These are phyloP conservation scores for Nemopilema nomurai DNA, from an alignment of 30 jellyfish, hydroid and myxozoan species.

Conservation along the genomic window DNA sequence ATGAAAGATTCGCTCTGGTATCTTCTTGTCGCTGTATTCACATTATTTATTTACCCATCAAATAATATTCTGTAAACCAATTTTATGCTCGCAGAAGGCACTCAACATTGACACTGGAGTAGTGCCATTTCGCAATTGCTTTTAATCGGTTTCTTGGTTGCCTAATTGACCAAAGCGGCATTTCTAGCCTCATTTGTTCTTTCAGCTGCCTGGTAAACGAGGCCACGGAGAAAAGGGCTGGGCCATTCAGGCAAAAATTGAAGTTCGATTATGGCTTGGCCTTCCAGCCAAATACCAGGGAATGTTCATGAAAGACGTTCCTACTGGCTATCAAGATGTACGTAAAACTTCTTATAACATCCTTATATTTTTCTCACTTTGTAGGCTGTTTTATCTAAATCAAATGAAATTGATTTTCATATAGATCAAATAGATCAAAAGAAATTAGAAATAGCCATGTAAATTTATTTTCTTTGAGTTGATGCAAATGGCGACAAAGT, in stretches of 20 bases:
- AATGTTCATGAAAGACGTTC: conserved; percentile 85
- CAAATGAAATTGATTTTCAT: no score
- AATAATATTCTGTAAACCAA: no score
- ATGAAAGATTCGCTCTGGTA: not conserved
- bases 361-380: not conserved
- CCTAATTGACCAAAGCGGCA: not conserved
- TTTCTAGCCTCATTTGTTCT: conserved; percentile 1
- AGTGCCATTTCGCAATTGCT: no score
- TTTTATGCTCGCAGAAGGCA: no score
- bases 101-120: no score
- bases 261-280: conserved; percentile 95
- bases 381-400: not conserved
- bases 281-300: conserved; percentile 59
- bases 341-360: not conserved
- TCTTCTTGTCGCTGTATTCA: no score
- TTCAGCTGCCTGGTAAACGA: conserved; percentile 91
- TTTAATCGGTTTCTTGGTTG: not conserved
- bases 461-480: no score
- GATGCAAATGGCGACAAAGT: no score
- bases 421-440: no score
- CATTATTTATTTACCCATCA: no score
- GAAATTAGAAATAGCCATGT: no score
- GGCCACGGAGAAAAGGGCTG: conserved; percentile 99
- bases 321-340: conserved; percentile 88
- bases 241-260: conserved; percentile 98